Base-by-base conservation (phyloP, 2,888 invertebrate species). In the Drosophila quinaria region DNA sequence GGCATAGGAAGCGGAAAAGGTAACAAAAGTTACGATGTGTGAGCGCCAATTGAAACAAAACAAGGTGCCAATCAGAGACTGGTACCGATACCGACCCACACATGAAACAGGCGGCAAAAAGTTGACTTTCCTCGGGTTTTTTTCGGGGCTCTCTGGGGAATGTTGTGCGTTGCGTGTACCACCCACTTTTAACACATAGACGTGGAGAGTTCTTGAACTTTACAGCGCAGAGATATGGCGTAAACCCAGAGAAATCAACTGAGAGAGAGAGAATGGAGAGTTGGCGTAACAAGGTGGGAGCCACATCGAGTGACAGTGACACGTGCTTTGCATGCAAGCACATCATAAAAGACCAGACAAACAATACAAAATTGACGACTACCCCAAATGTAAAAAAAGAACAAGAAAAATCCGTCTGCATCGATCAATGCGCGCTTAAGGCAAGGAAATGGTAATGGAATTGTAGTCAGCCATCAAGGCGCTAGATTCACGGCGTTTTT, bases 251-350 rank as follows among this genome's bases (percentile, higher is more conserved):
- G 19, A 42, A 42, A 17, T 31, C 10, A 35, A 17, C 1, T 10
- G 46, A 31, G 33, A 6, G 35, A 17, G 9, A 15, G 22, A 5
- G 35, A 17, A 13, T 17, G n/a, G 8, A 10, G 19, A 10, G 19
- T 33, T 37, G 41, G 52, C 47, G 50, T 75, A 78, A 76, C 68
- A 52, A 64, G 77, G 64, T 19, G 50, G 73, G 59, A 65, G 73
- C 59, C 67, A 70, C 63, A 83, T 70, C 81, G 79, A 63, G 82
- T 86, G 89, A 84, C 89, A 85, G 89, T 84, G 85, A 89, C 85
- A 85, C 81, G 81, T 87, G 73, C 74, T 78, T 87, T 85, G 91
- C 91, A 90, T 91, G 91, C 89, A 86, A 86, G 76, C 82, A 82
- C 86, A 84, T 89, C 91, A 82, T 91, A 86, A 91, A 87, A 71